Evolutionary conservation across 2,113 vertebrate genomes (phyloP).

Genomic region (Thunnus thynnus): DNA sequence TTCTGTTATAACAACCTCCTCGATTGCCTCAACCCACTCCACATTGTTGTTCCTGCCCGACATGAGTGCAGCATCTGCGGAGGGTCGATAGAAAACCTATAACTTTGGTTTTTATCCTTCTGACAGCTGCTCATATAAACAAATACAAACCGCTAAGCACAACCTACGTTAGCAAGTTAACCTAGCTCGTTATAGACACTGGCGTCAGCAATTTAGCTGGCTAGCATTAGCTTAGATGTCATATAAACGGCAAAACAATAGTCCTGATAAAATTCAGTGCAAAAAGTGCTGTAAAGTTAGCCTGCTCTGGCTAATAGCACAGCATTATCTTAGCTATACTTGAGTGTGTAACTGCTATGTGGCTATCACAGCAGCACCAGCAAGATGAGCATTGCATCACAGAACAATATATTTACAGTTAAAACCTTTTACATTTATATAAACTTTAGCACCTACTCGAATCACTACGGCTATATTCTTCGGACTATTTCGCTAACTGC

Average conservation of each 20-base stretch:
- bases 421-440: background rate
- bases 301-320: background rate
- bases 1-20: slow-evolving; percentile 72
- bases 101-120: no score
- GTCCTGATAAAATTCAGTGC: accelerated
- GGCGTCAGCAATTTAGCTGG: background rate
- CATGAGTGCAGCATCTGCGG: slow-evolving; percentile 51
- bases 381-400: background rate
- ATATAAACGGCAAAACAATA: background rate
- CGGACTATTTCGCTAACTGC: background rate
- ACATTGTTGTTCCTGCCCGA: slow-evolving; percentile 50
- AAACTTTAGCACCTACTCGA: background rate
- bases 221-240: background rate
- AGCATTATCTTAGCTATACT: background rate
- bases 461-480: background rate
- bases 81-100: background rate
- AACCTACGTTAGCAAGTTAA: slow-evolving; percentile 17
- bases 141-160: background rate
- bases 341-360: slow-evolving; percentile 10
- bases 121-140: background rate
- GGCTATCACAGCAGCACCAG: background rate
- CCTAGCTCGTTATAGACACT: background rate
- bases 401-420: background rate
- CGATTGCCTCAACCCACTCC: slow-evolving; percentile 75
- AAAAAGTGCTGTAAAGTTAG: background rate